Evolutionary conservation across 2,113 vertebrate species (phyloP).

Genomic region (Sceloporus tristichus): DNA sequence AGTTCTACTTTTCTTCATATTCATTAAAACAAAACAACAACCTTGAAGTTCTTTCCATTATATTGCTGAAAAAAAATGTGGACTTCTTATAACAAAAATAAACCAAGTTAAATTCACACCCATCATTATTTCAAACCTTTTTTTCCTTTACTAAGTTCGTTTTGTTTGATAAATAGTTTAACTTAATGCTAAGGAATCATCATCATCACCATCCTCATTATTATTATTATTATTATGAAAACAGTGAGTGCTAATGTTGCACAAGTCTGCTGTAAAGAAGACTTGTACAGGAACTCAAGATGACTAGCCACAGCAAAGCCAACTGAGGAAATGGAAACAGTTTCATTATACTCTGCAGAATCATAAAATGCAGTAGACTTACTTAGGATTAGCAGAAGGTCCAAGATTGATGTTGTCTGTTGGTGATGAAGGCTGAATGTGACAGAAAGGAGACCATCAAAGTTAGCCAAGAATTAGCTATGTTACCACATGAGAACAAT

Average conservation of each 20-base stretch:
- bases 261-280: background rate
- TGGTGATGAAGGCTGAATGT: constrained; percentile 72
- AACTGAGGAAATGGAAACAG: background rate
- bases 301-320: background rate
- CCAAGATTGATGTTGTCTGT: constrained; percentile 91
- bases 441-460: background rate
- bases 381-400: constrained; percentile 97
- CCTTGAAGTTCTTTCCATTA: too few species aligned
- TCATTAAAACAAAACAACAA: too few species aligned
- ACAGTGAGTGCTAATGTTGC: background rate
- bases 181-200: background rate
- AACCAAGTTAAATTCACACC: background rate
- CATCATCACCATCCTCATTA: too few species aligned
- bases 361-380: constrained; percentile 66
- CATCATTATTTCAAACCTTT: too few species aligned
- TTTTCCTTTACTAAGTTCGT: background rate
- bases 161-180: background rate
- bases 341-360: background rate
- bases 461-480: background rate
- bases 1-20: too few species aligned
- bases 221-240: background rate
- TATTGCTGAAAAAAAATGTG: too few species aligned
- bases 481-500: background rate
- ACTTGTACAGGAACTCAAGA: background rate
- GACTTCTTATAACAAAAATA: too few species aligned